Base-by-base conservation (phyloP, 2,888 invertebrate genomes). In the Toxonevra muliebris region DNA sequence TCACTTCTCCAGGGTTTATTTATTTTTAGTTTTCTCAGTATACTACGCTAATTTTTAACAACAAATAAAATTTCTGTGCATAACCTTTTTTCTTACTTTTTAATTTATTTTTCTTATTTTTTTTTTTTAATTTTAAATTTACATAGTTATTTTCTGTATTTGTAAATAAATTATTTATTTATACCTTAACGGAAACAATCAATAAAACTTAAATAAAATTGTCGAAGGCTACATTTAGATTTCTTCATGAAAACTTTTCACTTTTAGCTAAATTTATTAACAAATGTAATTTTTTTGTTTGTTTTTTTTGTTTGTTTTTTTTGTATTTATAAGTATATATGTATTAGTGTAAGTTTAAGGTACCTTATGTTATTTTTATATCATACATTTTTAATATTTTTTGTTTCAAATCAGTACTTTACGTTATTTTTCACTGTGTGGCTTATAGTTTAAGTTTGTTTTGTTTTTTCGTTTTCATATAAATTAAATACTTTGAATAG, bases 351-450 rank as follows among this genome's bases (percentile, higher is more conserved):
- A 57, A 15, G 41, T 57, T 59, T 60, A 53, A 60, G 65, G 65
- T 65, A 65, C 54, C 59, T 65, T 65, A 60, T 65, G 52, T 59
- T 59, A 59, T 55, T 53, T 65, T 13, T 60, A 53, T 57, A 65
- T 30, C 7, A 30, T 30, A 30, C 3, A 7, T 30, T 30, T 7
- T 30, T 30, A 4, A 42, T 60, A 30, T 40, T 20, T n/a, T 65
- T 10, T 52, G 42, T 30, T 30, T 30, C 30, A 30, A 30, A 20
- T 65, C 60, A 65, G 65, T 65, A 60, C 65, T 54, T 43, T 62
- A 52, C 20, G 8, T 58, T 20, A 65, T 48, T 48, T 48, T 48
- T 48, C 48, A 48, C 13, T 15, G 15, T 48, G 48, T 15, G 48
- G 15, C 48, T 30, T 30, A 30, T n/a, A n/a, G n/a, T 5, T 9